Percentiles rank a stretch among this genome's conserved stretches.
Conservation (phyloP, 2,797 vertebrate species). For the Paguma larvata region DNA sequence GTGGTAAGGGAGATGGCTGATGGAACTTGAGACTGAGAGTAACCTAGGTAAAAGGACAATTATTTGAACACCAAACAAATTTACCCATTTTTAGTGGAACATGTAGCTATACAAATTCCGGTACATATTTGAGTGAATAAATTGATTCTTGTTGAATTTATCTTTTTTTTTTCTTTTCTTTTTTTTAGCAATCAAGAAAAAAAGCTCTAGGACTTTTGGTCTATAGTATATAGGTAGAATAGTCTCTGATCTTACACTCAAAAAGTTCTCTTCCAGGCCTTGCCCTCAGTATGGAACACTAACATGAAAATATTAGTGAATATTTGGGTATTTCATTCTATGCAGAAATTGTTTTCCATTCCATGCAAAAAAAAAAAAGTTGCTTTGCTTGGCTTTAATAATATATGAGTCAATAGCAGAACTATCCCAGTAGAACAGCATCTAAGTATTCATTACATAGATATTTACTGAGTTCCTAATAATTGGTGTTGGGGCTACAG, state of each 20-base stretch:
- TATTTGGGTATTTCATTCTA: conserved; percentile 62
- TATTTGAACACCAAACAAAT: background rate
- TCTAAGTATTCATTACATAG: background rate
- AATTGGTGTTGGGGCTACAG: background rate
- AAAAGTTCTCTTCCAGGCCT: conserved; percentile 57
- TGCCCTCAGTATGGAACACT: conserved; percentile 30
- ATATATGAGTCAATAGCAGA: background rate
- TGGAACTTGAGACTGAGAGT: background rate
- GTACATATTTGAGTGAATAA: background rate
- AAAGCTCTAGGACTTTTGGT: background rate
- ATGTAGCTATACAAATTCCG: background rate
- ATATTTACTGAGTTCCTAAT: background rate
- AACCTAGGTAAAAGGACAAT: background rate
- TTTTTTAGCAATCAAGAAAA: too few relatives aligned
- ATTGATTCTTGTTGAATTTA: background rate
- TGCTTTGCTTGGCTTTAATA: conserved; percentile 28
- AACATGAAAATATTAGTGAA: conserved; percentile 53
- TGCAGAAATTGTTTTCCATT: background rate
- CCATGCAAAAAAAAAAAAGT: background rate
- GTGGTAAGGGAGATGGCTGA: background rate
- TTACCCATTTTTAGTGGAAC: background rate
- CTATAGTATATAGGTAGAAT: background rate
- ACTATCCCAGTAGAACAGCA: background rate
- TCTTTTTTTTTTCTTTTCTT: background rate
- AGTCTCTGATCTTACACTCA: conserved; percentile 55